These are phyloP conservation scores for Aleadryas rufinucha DNA, from an alignment of 2,113 vertebrate species.

Conservation along the genomic window DNA sequence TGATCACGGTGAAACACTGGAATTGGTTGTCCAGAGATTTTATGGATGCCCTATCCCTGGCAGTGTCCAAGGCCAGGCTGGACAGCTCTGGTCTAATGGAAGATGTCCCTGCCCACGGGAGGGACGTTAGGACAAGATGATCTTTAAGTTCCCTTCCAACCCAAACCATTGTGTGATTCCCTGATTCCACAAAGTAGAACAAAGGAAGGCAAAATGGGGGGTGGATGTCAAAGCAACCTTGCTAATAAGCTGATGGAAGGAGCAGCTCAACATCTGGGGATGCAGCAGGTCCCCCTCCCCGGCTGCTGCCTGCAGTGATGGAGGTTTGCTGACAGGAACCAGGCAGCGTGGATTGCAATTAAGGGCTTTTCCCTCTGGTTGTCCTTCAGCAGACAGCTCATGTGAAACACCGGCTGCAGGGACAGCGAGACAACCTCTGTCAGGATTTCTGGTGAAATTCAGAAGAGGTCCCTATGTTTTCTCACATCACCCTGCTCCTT, in stretches of 20 bases:
- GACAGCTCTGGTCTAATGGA: not conserved
- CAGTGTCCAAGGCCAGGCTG: fast-evolving
- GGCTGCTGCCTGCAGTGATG: not conserved
- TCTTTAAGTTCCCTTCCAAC: not conserved
- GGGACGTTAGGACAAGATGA: no score
- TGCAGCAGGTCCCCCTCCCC: not conserved
- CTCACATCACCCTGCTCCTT: not conserved
- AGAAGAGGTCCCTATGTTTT: not conserved
- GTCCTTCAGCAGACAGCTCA: not conserved
- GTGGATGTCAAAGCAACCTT: no score
- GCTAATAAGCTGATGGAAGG: not conserved
- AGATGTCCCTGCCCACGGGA: not conserved
- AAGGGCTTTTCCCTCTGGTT: not conserved
- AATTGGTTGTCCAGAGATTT: fast-evolving
- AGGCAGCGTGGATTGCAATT: not conserved
- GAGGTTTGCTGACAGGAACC: not conserved
- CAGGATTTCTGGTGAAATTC: not conserved
- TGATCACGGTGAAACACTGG: fast-evolving
- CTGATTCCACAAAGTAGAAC: not conserved
- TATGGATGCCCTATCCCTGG: not conserved
- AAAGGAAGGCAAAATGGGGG: not conserved
- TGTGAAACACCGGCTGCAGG: not conserved
- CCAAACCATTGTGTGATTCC: not conserved
- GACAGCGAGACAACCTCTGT: not conserved
- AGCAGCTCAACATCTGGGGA: not conserved